Evolutionary conservation across 1,140 invertebrate genomes (phyloP).

Genomic region (Drosophila ananassae): DNA sequence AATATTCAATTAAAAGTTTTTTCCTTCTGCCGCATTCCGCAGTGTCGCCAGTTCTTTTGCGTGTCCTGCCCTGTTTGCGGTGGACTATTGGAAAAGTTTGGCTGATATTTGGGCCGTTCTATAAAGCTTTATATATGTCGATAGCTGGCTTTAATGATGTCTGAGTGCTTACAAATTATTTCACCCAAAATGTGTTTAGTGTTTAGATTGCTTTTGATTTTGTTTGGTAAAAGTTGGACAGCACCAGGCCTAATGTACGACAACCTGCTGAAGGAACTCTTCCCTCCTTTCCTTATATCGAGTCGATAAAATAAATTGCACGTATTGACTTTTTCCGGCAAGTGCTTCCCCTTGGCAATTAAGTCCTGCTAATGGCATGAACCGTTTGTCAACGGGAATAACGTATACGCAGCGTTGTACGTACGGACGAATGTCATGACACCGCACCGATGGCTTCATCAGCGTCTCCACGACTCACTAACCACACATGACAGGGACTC

Average conservation of each 20-base stretch:
- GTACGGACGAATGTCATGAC: slow-evolving; percentile 11
- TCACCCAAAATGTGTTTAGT: slow-evolving; percentile 64
- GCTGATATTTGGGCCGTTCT: slow-evolving; percentile 36
- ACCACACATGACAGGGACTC: slow-evolving; percentile 41
- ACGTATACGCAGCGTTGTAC: not conserved
- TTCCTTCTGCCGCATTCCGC: slow-evolving; percentile 5
- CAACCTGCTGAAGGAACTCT: not conserved
- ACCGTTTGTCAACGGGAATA: slow-evolving; percentile 22
- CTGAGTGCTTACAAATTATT: slow-evolving; percentile 80
- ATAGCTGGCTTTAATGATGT: slow-evolving; percentile 51
- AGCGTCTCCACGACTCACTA: slow-evolving; percentile 21
- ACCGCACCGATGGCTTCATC: slow-evolving; percentile 34
- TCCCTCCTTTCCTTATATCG: not conserved
- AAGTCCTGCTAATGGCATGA: slow-evolving; percentile 58
- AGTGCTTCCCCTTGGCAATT: slow-evolving; percentile 22
- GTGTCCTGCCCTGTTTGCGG: slow-evolving; percentile 51
- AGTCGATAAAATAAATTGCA: slow-evolving; percentile 68
- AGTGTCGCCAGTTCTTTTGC: slow-evolving; percentile 40
- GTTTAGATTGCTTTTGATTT: slow-evolving; percentile 73
- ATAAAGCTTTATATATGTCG: slow-evolving; percentile 2
- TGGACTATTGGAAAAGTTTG: slow-evolving; percentile 67
- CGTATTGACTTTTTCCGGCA: slow-evolving; percentile 27
- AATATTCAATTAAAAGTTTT: slow-evolving; percentile 80
- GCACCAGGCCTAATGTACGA: slow-evolving; percentile 37
- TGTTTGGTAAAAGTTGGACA: slow-evolving; percentile 48